These are phyloP conservation scores for Brachypteracias leptosomus DNA, from an alignment of 2,113 vertebrate genomes.

Conservation along the genomic window DNA sequence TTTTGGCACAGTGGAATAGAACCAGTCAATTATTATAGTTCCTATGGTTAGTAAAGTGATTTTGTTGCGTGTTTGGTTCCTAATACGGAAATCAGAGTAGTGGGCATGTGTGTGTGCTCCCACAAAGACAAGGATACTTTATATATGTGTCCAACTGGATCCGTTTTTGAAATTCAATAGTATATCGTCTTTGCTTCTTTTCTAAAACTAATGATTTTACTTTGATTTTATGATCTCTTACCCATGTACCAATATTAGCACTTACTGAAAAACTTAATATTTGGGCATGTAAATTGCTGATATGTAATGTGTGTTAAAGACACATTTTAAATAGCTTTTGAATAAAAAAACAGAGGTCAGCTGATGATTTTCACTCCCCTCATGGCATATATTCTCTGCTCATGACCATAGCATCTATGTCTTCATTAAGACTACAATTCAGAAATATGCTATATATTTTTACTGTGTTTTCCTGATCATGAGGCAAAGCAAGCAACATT, in stretches of 20 bases:
- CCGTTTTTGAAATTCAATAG: background rate
- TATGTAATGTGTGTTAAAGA: background rate
- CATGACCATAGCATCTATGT: background rate
- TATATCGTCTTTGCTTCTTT: background rate
- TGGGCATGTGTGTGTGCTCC: background rate
- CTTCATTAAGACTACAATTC: background rate
- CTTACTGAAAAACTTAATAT: background rate
- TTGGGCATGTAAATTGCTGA: background rate
- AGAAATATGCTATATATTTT: background rate
- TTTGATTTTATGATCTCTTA: background rate
- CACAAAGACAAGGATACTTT: background rate
- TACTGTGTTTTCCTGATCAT: background rate
- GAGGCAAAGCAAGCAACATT: background rate
- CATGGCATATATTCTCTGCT: background rate
- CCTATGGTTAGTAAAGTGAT: background rate
- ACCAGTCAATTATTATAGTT: background rate
- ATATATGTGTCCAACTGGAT: background rate
- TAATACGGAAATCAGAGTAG: background rate
- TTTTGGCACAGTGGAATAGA: background rate
- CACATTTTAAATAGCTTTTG: background rate
- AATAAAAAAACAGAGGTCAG: background rate
- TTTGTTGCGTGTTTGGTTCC: background rate
- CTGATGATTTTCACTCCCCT: background rate
- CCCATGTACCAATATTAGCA: background rate
- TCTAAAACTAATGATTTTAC: background rate